These are phyloP conservation scores for Pristionchus pacificus DNA, from an alignment of 1,140 invertebrate genomes.

Conservation along the genomic window DNA sequence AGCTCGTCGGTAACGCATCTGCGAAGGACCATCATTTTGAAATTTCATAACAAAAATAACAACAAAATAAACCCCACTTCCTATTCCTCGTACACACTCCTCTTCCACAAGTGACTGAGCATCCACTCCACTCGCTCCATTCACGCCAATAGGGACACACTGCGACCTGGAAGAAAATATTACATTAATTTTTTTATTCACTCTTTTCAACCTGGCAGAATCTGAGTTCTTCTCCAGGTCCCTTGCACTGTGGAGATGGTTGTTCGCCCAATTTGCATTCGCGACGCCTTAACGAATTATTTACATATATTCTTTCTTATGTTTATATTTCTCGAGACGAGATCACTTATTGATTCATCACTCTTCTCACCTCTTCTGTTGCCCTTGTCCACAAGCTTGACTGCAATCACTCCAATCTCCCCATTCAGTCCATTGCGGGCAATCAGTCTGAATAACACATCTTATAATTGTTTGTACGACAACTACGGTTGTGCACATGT, in stretches of 20 bases:
- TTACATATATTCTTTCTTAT: too few species aligned
- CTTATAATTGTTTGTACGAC: too few species aligned
- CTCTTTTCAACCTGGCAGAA: constrained; percentile 24
- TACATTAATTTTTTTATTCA: too few species aligned
- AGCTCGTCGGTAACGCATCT: constrained; percentile 29
- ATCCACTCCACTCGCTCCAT: constrained; percentile 33
- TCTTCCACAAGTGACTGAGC: constrained; percentile 34
- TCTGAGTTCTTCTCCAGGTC: constrained; percentile 24
- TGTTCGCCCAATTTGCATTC: constrained; percentile 21
- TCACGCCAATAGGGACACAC: constrained; percentile 37
- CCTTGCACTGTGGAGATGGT: constrained; percentile 12
- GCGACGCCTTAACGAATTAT: too few species aligned
- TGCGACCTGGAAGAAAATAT: constrained; percentile 3
- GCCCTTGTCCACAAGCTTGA: constrained; percentile 32
- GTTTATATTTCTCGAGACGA: constrained; percentile 26
- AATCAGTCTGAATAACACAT: not conserved
- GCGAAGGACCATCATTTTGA: too few species aligned
- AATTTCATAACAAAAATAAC: too few species aligned
- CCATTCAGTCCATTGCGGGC: constrained; percentile 22
- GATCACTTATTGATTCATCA: not conserved
- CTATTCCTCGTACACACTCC: constrained; percentile 28
- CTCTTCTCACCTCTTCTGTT: constrained; percentile 22
- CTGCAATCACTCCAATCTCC: constrained; percentile 31
- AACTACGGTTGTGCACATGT: too few species aligned
- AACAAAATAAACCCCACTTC: constrained; percentile 8